Percentiles rank a stretch among this genome's conserved stretches.
Conservation (phyloP, 1,140 invertebrate genomes). For the Parasteatoda tepidariorum region DNA sequence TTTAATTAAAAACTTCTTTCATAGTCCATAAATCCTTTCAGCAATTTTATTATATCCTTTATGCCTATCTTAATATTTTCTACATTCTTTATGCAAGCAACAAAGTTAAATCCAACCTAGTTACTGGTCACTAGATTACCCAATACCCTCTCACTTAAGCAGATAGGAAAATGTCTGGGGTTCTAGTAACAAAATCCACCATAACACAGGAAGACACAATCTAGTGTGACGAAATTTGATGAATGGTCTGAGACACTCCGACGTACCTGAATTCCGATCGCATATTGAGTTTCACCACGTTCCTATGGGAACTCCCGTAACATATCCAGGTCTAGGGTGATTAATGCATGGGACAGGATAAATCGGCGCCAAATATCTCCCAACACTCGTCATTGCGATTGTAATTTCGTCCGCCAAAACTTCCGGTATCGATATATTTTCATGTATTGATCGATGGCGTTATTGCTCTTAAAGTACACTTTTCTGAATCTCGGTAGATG, state of each 20-base stretch:
- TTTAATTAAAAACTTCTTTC: too few relatives aligned
- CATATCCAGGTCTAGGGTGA: background rate
- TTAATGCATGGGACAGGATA: background rate
- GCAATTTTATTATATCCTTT: too few relatives aligned
- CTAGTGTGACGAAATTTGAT: background rate
- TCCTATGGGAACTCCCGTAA: background rate
- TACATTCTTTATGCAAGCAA: too few relatives aligned
- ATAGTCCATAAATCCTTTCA: too few relatives aligned
- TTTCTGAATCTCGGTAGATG: background rate
- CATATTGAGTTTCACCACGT: conserved; percentile 13
- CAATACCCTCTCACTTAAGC: too few relatives aligned
- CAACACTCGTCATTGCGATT: background rate
- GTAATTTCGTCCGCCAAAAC: background rate
- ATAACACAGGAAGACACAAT: too few relatives aligned
- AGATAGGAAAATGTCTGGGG: too few relatives aligned
- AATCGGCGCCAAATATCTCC: conserved; percentile 1
- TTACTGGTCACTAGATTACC: too few relatives aligned
- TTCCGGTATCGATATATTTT: background rate
- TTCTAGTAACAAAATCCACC: too few relatives aligned
- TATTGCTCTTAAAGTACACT: background rate
- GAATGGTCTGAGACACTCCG: background rate
- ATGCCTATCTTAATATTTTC: too few relatives aligned
- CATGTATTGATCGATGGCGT: background rate
- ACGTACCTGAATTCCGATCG: conserved; percentile 1
- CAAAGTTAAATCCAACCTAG: too few relatives aligned